These are phyloP conservation scores for Podocnemis expansa DNA, from an alignment of 2,113 vertebrate species.

Conservation along the genomic window DNA sequence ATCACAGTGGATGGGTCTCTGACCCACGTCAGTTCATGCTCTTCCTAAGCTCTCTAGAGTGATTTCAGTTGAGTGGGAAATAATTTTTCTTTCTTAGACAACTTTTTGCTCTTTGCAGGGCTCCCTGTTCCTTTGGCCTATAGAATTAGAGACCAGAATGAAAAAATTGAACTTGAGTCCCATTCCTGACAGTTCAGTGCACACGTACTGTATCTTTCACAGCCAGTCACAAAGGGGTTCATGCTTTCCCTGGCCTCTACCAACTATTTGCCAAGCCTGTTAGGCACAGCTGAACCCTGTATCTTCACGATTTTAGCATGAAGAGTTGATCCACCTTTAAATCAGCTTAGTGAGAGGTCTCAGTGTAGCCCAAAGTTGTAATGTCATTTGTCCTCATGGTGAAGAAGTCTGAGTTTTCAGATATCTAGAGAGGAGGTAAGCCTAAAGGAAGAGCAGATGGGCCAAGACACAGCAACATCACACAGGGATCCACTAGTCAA, in stretches of 20 bases:
- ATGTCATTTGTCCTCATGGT: slow-evolving; percentile 5
- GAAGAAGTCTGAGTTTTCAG: not conserved
- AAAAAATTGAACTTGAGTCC: not conserved
- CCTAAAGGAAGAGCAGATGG: not conserved
- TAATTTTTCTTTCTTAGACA: not conserved
- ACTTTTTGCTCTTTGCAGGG: not conserved
- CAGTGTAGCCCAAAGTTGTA: not conserved
- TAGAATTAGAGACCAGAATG: slow-evolving; percentile 8
- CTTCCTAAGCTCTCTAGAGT: not conserved
- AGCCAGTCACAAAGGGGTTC: not conserved
- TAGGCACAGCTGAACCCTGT: not conserved
- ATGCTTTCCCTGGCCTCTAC: not conserved
- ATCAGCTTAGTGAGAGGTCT: slow-evolving; percentile 5
- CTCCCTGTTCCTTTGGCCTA: not conserved
- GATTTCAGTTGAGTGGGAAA: not conserved
- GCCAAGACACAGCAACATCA: not conserved
- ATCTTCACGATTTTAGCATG: slow-evolving; percentile 1
- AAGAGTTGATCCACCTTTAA: not conserved
- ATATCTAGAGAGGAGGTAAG: not conserved
- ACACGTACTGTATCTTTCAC: not conserved
- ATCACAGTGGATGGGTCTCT: not conserved
- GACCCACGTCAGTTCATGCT: not conserved
- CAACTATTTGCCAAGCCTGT: not conserved
- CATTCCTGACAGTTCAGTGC: not conserved
- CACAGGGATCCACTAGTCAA: not conserved